Conservation (phyloP, 2,113 vertebrate genomes). For the Oryzias javanicus region DNA sequence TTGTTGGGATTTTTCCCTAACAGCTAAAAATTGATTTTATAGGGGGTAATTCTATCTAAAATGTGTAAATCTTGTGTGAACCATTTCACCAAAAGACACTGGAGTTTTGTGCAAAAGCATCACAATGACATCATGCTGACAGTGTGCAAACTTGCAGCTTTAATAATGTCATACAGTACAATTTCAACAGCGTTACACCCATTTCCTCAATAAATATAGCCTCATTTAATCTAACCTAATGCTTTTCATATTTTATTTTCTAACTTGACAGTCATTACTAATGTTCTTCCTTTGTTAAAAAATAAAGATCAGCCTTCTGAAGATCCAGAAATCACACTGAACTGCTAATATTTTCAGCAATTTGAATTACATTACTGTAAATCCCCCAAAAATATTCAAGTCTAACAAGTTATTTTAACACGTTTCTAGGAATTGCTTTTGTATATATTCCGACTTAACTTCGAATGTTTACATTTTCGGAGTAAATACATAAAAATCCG, state of each 20-base stretch:
- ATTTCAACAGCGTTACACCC: conserved; percentile 62
- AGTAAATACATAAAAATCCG: conserved; percentile 89
- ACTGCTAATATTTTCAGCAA: conserved; percentile 55
- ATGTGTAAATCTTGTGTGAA: too few relatives aligned
- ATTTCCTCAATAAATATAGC: conserved; percentile 62
- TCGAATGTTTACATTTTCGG: conserved; percentile 71
- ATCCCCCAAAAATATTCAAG: conserved; percentile 18
- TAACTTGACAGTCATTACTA: background rate
- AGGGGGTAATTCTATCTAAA: too few relatives aligned
- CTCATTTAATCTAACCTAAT: conserved; percentile 60
- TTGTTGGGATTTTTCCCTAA: too few relatives aligned
- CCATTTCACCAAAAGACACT: background rate
- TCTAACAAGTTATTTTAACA: conserved; percentile 37
- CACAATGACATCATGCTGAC: conserved; percentile 23
- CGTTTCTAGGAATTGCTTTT: conserved; percentile 59
- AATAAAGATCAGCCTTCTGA: conserved; percentile 27
- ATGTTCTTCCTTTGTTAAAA: conserved; percentile 19
- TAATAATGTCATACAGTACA: conserved; percentile 73
- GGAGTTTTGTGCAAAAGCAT: conserved; percentile 10
- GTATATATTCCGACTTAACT: conserved; percentile 71
- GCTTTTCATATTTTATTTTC: conserved; percentile 23
- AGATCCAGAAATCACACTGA: conserved; percentile 50
- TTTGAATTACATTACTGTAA: conserved; percentile 47
- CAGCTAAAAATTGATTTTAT: too few relatives aligned
- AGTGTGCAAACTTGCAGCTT: conserved; percentile 76